Evolutionary conservation across 2,797 vertebrate species (phyloP).

Genomic region (Melanotaenia nigrans): DNA sequence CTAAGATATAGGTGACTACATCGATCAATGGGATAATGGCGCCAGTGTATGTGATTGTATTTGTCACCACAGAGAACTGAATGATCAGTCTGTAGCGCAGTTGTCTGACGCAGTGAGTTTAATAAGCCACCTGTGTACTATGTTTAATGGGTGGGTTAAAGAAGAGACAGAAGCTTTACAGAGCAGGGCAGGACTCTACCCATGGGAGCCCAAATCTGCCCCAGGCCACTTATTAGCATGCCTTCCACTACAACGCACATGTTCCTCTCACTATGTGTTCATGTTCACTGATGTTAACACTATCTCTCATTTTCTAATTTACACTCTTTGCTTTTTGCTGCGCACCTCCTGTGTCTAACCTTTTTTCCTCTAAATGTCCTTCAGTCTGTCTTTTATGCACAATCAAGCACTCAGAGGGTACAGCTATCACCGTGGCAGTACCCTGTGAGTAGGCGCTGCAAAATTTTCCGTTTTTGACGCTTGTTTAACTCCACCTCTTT

Average conservation of each 20-base stretch:
- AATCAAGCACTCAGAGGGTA: background rate
- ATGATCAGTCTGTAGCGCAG: constrained; percentile 54
- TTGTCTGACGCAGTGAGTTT: constrained; percentile 66
- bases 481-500: constrained; percentile 26
- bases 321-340: constrained; percentile 45
- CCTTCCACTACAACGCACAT: constrained; percentile 74
- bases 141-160: constrained; percentile 82
- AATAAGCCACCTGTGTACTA: constrained; percentile 84
- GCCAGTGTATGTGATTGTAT: constrained; percentile 37
- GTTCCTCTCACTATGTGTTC: constrained; percentile 63
- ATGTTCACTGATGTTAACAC: constrained; percentile 59
- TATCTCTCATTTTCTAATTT: constrained; percentile 56
- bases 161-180: constrained; percentile 80
- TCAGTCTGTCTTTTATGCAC: constrained; percentile 3
- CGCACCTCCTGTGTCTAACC: constrained; percentile 19
- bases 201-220: constrained; percentile 71
- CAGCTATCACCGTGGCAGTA: background rate
- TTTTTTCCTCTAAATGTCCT: constrained; percentile 11
- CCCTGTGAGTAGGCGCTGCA: background rate
- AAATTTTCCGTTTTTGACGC: background rate
- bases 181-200: constrained; percentile 71
- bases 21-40: constrained; percentile 39
- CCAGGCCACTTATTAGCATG: constrained; percentile 79
- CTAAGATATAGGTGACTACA: constrained; percentile 17
- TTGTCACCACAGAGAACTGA: constrained; percentile 55